Evolutionary conservation across 2,888 invertebrate genomes (phyloP), one percentile per base, ranked within the genome.

Genomic region (Hypena proboscidalis): DNA sequence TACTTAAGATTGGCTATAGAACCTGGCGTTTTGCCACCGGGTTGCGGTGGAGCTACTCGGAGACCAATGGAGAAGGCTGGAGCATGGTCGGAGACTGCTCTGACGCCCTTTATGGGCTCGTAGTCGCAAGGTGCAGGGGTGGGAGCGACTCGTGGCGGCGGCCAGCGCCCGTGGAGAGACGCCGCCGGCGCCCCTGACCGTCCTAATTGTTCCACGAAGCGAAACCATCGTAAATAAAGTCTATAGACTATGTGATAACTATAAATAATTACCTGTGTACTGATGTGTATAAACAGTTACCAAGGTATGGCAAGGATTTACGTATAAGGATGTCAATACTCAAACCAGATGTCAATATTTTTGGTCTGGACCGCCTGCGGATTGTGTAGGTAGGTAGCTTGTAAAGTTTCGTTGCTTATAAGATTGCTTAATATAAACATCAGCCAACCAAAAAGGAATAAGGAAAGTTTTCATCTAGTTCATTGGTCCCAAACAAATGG

Each of bases 121-220:
- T 97, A 97, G 81, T 97, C 96, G n/a, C 97, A 97, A 0, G 97
- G 97, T 3, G 97, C 97, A 1, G 97, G 97, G 11, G 97, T 96
- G 2, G 92, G 92, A 62, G 93, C 92, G 4, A 90, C 74, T 49
- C 93, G 94, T 2, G 92, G 91, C 17, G 94, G 94, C 62, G 94
- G 95, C 63, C 94, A 95, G 11, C 97, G 94, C 34, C 96, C 94
- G 74, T 97, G 96, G 19, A 98, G 92, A 2, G 97, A 96, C 19
- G 94, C 92, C 2, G 97, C 94, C 3, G 95, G 95, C 5, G 95
- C 95, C 40, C 92, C 93, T 49, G 97, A 95, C 73, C 95, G 95
- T 29, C 90, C 90, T 90, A 70, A 42, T 46, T 51, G 45, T 48
- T 44, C 46, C 48, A 27, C 35, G 57, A 64, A 53, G 50, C 53